Conservation (phyloP, 1,140 invertebrate genomes). For the Tribolium castaneum region DNA sequence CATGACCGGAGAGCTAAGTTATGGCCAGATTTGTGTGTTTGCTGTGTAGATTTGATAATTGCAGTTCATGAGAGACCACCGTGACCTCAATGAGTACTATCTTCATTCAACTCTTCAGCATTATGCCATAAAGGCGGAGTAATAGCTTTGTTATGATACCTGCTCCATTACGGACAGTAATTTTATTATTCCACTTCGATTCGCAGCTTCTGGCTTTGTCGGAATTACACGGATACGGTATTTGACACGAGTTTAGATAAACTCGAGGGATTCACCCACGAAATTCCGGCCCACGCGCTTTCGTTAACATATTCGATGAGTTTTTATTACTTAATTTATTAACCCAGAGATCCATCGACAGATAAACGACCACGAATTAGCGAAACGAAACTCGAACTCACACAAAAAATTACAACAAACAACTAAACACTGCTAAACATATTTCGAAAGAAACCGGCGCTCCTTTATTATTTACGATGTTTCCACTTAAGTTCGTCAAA, state of each 20-base stretch:
- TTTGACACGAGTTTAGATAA: not conserved
- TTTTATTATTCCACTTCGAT: slow-evolving; percentile 55
- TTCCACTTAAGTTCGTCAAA: too few species aligned
- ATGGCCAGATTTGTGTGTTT: slow-evolving; percentile 22
- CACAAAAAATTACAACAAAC: too few species aligned
- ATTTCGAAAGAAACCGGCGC: too few species aligned
- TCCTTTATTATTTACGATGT: too few species aligned
- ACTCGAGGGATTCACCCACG: not conserved
- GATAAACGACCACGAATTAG: not conserved
- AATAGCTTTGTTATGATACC: slow-evolving; percentile 57
- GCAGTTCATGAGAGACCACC: slow-evolving; percentile 44
- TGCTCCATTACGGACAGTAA: slow-evolving; percentile 53
- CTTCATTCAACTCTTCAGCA: slow-evolving; percentile 53
- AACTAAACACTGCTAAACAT: too few species aligned
- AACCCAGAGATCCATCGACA: not conserved
- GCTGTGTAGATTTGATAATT: slow-evolving; percentile 41
- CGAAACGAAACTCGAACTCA: not conserved
- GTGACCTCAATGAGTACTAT: slow-evolving; percentile 54
- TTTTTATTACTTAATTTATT: not conserved
- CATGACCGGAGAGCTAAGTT: not conserved
- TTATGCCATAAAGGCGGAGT: slow-evolving; percentile 58
- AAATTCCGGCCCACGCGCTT: not conserved
- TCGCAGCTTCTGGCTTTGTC: slow-evolving; percentile 12
- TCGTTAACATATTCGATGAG: not conserved
- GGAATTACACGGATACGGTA: not conserved